Conservation (phyloP, 2,113 vertebrate species). For the Calidris pugnax region DNA sequence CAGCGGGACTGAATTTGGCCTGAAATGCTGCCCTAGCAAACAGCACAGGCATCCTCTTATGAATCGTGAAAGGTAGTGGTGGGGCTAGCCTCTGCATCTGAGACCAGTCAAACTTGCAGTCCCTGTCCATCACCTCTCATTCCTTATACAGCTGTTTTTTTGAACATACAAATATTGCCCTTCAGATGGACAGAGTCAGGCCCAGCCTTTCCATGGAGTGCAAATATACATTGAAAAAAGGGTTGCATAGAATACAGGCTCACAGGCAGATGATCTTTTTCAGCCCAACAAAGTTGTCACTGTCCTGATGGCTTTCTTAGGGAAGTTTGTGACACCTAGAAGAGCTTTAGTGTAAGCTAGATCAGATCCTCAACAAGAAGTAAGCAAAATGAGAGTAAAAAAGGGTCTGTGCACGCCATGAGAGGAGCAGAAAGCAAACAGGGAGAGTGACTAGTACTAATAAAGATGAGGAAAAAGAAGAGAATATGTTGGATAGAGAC, state of each 20-base stretch:
- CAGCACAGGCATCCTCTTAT: not conserved
- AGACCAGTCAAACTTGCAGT: not conserved
- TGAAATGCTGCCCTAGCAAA: constrained; percentile 21
- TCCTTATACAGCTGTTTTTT: not conserved
- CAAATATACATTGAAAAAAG: not conserved
- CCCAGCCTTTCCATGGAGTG: not conserved
- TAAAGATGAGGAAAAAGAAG: not conserved
- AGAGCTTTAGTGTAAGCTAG: not conserved
- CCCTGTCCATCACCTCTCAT: not conserved
- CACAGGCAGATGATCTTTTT: not conserved
- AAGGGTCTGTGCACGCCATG: not conserved
- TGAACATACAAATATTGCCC: not conserved
- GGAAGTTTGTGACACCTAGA: not conserved
- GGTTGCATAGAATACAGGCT: not conserved
- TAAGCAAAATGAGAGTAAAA: not conserved
- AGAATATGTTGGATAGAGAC: not conserved
- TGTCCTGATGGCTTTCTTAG: not conserved
- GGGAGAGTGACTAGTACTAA: not conserved
- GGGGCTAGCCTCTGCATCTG: not conserved
- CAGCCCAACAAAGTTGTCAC: not conserved
- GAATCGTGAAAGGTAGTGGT: not conserved
- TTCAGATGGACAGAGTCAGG: not conserved
- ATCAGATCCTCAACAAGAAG: not conserved
- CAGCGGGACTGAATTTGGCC: constrained; percentile 20
- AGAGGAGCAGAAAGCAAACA: not conserved